A percentile compares a stretch with the other conserved stretches of the same genome.
Conservation (phyloP, 1,140 invertebrate species). For the Leptinotarsa texana region DNA sequence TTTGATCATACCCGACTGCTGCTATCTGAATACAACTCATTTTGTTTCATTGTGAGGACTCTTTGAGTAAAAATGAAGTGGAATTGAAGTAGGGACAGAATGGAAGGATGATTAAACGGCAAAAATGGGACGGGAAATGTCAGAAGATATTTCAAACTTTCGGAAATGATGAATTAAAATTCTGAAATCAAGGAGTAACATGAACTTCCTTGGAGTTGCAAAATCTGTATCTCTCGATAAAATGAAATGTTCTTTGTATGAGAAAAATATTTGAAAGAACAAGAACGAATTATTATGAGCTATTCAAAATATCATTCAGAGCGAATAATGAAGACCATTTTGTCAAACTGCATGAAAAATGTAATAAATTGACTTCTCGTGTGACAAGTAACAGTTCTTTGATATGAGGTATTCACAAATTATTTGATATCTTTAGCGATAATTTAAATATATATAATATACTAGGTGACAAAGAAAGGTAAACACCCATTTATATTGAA, state of each 20-base stretch:
- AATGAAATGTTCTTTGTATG: background rate
- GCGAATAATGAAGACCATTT: no score
- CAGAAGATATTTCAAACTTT: constrained; percentile 15
- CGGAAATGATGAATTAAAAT: constrained; percentile 17
- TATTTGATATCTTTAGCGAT: no score
- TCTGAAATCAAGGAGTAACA: constrained; percentile 7
- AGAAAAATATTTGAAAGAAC: background rate
- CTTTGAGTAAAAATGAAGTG: constrained; percentile 10
- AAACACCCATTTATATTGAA: no score
- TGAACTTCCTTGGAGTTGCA: background rate
- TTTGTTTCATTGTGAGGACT: constrained; percentile 11
- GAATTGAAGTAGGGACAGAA: constrained; percentile 15
- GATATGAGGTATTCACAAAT: no score
- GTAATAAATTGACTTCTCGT: no score
- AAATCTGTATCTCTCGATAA: background rate
- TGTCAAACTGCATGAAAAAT: no score
- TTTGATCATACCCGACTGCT: background rate
- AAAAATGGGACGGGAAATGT: constrained; percentile 24
- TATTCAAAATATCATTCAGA: background rate
- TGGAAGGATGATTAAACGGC: constrained; percentile 18
- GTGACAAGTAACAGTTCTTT: no score
- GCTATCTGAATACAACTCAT: constrained; percentile 20
- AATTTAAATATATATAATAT: no score
- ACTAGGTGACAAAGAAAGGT: no score
- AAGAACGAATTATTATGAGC: background rate